phyloP scores from a whole-genome alignment of 2,113 vertebrate species.

The Pelecanus crispus region DNA sequence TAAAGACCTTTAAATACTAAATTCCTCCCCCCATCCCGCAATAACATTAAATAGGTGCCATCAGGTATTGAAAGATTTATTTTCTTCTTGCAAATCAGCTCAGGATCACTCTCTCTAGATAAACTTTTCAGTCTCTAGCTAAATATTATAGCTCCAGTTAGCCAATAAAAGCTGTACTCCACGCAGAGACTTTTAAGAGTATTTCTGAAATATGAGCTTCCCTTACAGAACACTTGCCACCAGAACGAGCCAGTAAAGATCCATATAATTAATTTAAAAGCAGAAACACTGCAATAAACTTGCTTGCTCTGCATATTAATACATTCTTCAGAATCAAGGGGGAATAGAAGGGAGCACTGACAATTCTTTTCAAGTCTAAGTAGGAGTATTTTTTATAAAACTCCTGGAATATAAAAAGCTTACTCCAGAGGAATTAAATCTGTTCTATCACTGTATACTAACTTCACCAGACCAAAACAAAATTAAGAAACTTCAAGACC shows the following conservation, averaged over 20 bases:
- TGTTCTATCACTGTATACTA: background rate
- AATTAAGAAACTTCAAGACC: background rate
- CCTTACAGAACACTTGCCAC: background rate
- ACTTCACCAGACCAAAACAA: background rate
- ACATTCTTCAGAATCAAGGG: background rate
- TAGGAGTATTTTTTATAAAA: background rate
- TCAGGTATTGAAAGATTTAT: background rate
- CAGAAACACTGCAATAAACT: background rate
- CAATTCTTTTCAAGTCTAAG: background rate
- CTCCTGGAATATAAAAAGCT: background rate
- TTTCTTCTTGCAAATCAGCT: background rate
- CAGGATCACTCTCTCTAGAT: background rate
- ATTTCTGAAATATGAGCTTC: background rate
- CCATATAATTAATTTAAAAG: background rate
- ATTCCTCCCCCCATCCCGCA: background rate
- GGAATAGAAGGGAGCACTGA: background rate
- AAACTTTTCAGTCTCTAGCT: background rate
- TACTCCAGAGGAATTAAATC: background rate
- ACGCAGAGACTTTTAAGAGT: background rate
- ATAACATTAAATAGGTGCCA: background rate
- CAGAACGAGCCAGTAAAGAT: background rate
- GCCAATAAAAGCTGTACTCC: background rate
- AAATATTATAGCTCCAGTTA: background rate
- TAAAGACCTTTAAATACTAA: background rate
- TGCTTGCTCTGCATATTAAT: background rate